These are phyloP conservation scores for Rhorus exstirpatorius DNA, from an alignment of 2,888 invertebrate species.

Conservation along the genomic window DNA sequence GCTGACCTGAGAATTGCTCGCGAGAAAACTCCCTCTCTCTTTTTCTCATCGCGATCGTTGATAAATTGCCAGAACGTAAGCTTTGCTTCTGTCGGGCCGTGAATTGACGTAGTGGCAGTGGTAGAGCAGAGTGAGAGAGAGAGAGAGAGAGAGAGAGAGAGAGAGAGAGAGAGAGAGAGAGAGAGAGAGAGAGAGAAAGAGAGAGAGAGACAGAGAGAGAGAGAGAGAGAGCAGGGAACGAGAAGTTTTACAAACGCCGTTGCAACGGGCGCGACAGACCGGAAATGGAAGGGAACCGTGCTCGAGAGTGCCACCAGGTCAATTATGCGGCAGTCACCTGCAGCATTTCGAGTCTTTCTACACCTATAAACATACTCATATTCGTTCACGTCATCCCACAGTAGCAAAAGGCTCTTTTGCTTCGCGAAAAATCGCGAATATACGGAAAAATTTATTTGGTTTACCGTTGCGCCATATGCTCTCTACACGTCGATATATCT, in stretches of 20 bases:
- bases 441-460: neutral
- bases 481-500: conserved; percentile 11
- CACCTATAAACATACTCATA: neutral
- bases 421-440: neutral
- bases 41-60: conserved; percentile 59
- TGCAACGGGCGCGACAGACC: conserved; percentile 42
- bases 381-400: neutral
- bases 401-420: neutral
- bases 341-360: conserved; percentile 48
- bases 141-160: conserved; percentile 36
- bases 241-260: conserved; percentile 52
- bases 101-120: conserved; percentile 31
- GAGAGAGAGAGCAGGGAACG: conserved; percentile 38
- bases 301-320: conserved; percentile 58
- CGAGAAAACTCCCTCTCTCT: conserved; percentile 25
- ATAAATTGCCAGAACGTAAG: conserved; percentile 67
- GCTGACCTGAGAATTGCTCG: conserved; percentile 35
- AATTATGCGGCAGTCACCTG: conserved; percentile 72
- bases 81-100: conserved; percentile 34
- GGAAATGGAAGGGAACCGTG: conserved; percentile 63
- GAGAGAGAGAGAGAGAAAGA: conserved; percentile 39
- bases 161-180: conserved; percentile 15
- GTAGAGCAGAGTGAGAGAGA: conserved; percentile 5
- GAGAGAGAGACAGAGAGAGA: conserved; percentile 5
- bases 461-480: neutral